Base-by-base conservation (phyloP, 2,113 vertebrate species). In the Chloropsis hardwickii region DNA sequence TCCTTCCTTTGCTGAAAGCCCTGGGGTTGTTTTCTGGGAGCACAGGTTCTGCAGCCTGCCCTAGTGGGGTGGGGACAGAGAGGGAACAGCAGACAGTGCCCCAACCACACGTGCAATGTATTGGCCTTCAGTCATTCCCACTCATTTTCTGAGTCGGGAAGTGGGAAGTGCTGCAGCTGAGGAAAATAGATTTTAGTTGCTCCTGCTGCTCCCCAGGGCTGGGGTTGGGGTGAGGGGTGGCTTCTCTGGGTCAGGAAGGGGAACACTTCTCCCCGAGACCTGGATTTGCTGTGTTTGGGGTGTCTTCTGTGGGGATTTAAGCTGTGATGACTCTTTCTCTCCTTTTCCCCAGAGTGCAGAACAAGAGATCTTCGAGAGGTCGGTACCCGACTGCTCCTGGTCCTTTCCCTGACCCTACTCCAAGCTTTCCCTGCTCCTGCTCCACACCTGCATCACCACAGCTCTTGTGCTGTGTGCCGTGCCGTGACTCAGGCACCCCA, bases 351-450 rank as follows among this genome's bases (percentile, higher is more conserved):
- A 98, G 98, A 35, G 12, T n/a, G 97, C 97, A 67, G 98, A 98
- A 35, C 95, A 94, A 72, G 98, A 98, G 91, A 97, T 98, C 96
- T 98, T 97, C 27, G 97, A 98, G 89, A 98, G 97, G 98, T 98
- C 48, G 96, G 98, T 98, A n/a, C 61, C 57, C 1, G 9, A 19
- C 74, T 40, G 5, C 65, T 94, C 40, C 79, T 57, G 48, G 60
- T 19, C 82, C 57, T 87, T 88, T 62, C 72, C 54, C 65, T 95
- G 50, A 9, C 74, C 12, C 74, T 62, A 53, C 64, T 90, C 27
- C 29, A 33, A 15, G 37, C 74, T 76, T 51, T 25, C 27, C 67
- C 18, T 47, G 69, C 50, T 76, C 11, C 44, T 66, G 83, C 45
- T 77, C 33, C 45, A 60, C 62, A 60, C 39, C 42, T 62, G 57